phyloP scores from a whole-genome alignment of 2,113 vertebrate species.

The Mesitornis unicolor region DNA sequence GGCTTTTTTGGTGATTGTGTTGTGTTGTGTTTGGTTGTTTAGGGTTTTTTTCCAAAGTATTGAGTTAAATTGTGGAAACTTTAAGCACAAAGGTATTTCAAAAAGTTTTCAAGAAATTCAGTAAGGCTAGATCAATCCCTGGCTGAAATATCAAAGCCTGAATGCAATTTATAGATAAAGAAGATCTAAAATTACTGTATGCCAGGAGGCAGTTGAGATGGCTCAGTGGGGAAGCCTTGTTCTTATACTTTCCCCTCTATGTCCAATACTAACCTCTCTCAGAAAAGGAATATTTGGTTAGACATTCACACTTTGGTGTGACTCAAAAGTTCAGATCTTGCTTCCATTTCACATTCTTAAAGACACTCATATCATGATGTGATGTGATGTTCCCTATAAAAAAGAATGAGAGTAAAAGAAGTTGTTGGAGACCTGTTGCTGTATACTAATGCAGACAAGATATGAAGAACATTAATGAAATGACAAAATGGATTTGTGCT shows the following conservation, averaged over 20 bases:
- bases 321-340: not conserved
- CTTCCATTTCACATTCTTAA: not conserved
- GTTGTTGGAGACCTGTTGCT: not conserved
- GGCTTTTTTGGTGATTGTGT: accelerated
- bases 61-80: not conserved
- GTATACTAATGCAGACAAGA: not conserved
- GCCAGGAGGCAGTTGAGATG: too few species aligned
- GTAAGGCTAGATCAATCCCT: not conserved
- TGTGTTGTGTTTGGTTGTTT: too few species aligned
- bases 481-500: not conserved
- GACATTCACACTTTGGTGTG: not conserved
- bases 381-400: not conserved
- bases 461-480: not conserved
- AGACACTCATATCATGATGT: not conserved
- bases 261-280: not conserved
- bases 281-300: not conserved
- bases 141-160: not conserved
- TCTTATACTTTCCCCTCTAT: not conserved
- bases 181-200: not conserved
- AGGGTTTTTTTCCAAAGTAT: not conserved
- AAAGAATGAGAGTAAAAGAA: not conserved
- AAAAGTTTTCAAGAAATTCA: not conserved
- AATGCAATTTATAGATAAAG: not conserved
- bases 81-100: not conserved
- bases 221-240: not conserved